Conservation (phyloP, 2,888 invertebrate genomes). For the Ophonus ardosiacus region DNA sequence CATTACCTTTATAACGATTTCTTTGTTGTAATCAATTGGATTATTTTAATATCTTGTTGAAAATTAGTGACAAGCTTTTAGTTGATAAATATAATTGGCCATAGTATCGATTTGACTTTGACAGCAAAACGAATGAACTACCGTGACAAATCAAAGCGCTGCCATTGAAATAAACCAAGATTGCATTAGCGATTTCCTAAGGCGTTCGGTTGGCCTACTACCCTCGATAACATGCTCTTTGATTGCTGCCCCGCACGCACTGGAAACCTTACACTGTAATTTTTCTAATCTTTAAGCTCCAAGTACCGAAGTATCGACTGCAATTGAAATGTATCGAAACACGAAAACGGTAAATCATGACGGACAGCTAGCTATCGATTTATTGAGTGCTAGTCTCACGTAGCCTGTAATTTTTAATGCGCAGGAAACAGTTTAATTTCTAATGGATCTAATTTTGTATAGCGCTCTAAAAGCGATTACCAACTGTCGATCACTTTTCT, state of each 20-base stretch:
- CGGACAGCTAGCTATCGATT: constrained; percentile 33
- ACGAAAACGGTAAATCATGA: constrained; percentile 40
- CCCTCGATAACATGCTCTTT: constrained; percentile 12
- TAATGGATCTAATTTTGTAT: constrained; percentile 10
- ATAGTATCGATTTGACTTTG: neutral
- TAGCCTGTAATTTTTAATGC: constrained; percentile 38
- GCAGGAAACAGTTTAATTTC: constrained; percentile 31
- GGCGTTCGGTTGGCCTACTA: neutral
- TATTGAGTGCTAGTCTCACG: constrained; percentile 25
- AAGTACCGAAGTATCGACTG: constrained; percentile 38
- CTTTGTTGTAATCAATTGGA: neutral
- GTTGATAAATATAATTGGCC: neutral
- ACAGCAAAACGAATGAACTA: neutral
- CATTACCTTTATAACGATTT: no score
- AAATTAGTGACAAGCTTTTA: neutral
- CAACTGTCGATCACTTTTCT: neutral
- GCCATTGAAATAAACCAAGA: constrained; percentile 31
- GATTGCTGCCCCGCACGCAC: constrained; percentile 32
- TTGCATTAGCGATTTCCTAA: constrained; percentile 17
- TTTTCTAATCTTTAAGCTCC: constrained; percentile 45
- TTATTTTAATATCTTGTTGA: neutral
- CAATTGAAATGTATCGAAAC: constrained; percentile 50
- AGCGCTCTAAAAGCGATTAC: constrained; percentile 8
- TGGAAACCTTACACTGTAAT: constrained; percentile 39
- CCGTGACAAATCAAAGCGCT: constrained; percentile 25